phyloP scores from a whole-genome alignment of 1,140 invertebrate genomes.

The Hirudo medicinalis region DNA sequence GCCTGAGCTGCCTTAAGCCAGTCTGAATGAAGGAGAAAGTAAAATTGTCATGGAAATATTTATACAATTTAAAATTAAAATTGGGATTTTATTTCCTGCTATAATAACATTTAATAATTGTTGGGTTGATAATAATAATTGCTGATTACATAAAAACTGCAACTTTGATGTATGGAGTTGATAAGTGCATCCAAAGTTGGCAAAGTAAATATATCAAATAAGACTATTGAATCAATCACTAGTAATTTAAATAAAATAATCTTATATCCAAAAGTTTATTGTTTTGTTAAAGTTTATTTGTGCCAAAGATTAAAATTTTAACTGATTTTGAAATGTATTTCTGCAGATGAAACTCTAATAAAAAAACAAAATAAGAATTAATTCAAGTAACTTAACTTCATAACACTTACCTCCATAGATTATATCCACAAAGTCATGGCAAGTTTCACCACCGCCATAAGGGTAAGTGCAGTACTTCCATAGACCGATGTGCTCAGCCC shows the following conservation, averaged over 20 bases:
- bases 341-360: neutral
- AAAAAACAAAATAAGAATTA: neutral
- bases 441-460: slow-evolving; percentile 13
- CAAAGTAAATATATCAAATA: too few species aligned
- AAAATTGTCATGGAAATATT: neutral
- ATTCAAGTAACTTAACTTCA: too few species aligned
- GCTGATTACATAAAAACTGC: too few species aligned
- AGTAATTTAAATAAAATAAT: too few species aligned
- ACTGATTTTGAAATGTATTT: neutral
- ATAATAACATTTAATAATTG: neutral
- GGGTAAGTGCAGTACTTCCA: slow-evolving; percentile 23
- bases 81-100: neutral
- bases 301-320: too few species aligned
- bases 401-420: slow-evolving; percentile 16
- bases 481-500: slow-evolving; percentile 21
- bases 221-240: too few species aligned
- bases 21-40: slow-evolving; percentile 13
- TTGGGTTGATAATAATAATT: too few species aligned
- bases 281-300: too few species aligned
- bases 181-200: too few species aligned
- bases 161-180: too few species aligned
- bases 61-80: neutral
- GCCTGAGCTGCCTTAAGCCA: slow-evolving; percentile 23
- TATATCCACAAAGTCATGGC: slow-evolving; percentile 21
- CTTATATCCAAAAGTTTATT: too few species aligned